Conservation (phyloP, 1,140 invertebrate species). For the Helicoverpa zea region DNA sequence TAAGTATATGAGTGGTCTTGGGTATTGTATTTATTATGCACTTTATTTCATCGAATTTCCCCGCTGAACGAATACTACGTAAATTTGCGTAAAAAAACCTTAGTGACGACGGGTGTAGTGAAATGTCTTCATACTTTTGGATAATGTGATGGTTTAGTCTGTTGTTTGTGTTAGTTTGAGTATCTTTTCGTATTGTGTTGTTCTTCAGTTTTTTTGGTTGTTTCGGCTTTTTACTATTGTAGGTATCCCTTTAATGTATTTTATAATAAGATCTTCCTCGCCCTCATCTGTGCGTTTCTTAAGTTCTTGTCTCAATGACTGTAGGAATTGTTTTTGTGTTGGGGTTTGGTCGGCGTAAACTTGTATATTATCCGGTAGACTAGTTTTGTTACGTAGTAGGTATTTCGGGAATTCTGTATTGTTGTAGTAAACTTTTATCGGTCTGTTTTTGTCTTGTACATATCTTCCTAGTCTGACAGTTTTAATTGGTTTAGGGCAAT, state of each 20-base stretch:
- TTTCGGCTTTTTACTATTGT: neutral
- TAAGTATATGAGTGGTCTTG: neutral
- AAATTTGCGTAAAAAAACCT: slow-evolving; percentile 56
- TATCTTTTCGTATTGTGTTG: neutral
- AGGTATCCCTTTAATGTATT: slow-evolving; percentile 1
- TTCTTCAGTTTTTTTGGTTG: slow-evolving; percentile 4
- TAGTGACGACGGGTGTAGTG: slow-evolving; percentile 47
- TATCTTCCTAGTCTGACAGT: slow-evolving; percentile 55
- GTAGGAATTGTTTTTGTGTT: slow-evolving; percentile 44
- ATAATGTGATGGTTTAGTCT: slow-evolving; percentile 29
- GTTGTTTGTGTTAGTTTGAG: neutral
- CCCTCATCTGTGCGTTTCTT: slow-evolving; percentile 28
- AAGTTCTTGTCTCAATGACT: slow-evolving; percentile 47
- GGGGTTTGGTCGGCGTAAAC: slow-evolving; percentile 59
- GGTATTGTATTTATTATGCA: slow-evolving; percentile 54
- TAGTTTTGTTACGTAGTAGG: slow-evolving; percentile 52
- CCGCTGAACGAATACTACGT: slow-evolving; percentile 50
- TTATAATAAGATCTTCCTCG: slow-evolving; percentile 13
- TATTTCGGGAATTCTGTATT: slow-evolving; percentile 31
- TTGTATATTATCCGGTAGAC: slow-evolving; percentile 50
- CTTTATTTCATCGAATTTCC: slow-evolving; percentile 58
- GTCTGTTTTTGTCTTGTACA: slow-evolving; percentile 47
- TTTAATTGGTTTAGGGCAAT: slow-evolving; percentile 52
- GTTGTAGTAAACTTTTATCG: slow-evolving; percentile 36
- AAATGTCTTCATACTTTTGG: slow-evolving; percentile 50